Percentiles rank a stretch among this genome's conserved stretches.
Evolutionary conservation across 2,797 vertebrate genomes (phyloP).

Genomic region (Pampus argenteus): DNA sequence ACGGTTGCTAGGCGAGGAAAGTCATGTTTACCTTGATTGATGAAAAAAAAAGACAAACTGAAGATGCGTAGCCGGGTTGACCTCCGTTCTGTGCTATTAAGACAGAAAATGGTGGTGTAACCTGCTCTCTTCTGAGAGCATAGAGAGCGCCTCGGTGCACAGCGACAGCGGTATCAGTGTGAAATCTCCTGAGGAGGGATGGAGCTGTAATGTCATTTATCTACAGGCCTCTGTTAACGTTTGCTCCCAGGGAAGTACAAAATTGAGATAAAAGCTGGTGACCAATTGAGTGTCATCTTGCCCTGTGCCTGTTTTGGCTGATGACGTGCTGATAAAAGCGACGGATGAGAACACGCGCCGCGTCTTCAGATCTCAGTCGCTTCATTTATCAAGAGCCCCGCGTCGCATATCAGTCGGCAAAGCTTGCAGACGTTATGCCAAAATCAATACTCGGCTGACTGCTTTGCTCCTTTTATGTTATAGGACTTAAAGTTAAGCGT

Average conservation of each 20-base stretch:
- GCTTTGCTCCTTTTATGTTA: conserved; percentile 70
- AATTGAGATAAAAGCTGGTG: conserved; percentile 84
- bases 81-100: conserved; percentile 58
- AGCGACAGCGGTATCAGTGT: conserved; percentile 65
- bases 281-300: conserved; percentile 80
- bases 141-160: conserved; percentile 41
- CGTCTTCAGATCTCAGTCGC: conserved; percentile 46
- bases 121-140: conserved; percentile 61
- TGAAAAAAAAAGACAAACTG: conserved; percentile 72
- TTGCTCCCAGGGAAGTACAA: conserved; percentile 72
- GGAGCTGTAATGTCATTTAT: conserved; percentile 84
- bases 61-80: conserved; percentile 46
- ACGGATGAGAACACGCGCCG: conserved; percentile 71
- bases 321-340: conserved; percentile 78
- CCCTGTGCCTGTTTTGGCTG: conserved; percentile 66
- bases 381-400: conserved; percentile 52
- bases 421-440: conserved; percentile 55
- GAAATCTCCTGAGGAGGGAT: conserved; percentile 76
- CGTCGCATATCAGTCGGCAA: conserved; percentile 42
- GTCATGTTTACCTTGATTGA: conserved; percentile 77
- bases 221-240: conserved; percentile 80
- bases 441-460: conserved; percentile 76
- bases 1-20: conserved; percentile 36
- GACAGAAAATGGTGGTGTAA: conserved; percentile 65
- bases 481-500: conserved; percentile 73